These are phyloP conservation scores for Macroglossus sobrinus DNA, from an alignment of 2,113 vertebrate genomes.

Conservation along the genomic window DNA sequence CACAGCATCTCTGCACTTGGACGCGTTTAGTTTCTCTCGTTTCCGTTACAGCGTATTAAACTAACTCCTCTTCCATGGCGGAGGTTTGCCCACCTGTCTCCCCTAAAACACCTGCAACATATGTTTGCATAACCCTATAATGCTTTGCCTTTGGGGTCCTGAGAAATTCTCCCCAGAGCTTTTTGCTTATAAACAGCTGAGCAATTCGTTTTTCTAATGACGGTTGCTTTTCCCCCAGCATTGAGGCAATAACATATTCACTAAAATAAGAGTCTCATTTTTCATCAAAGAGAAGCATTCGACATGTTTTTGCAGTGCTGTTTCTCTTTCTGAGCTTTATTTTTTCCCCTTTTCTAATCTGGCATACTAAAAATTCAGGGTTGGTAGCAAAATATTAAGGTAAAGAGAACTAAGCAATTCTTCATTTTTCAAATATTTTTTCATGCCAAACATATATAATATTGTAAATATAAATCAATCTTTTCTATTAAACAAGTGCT, in stretches of 20 bases:
- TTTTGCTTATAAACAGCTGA: conserved; percentile 86
- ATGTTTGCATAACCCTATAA: conserved; percentile 84
- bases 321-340: conserved; percentile 78
- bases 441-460: neutral
- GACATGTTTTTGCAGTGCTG: conserved; percentile 65
- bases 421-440: conserved; percentile 40
- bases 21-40: conserved; percentile 79
- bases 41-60: conserved; percentile 79
- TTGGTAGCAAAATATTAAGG: conserved; percentile 23
- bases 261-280: conserved; percentile 82
- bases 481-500: conserved; percentile 28
- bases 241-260: conserved; percentile 80
- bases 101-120: conserved; percentile 86
- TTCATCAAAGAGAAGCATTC: conserved; percentile 75
- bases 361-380: conserved; percentile 43
- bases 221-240: conserved; percentile 78
- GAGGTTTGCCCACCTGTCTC: conserved; percentile 85
- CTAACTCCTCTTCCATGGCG: conserved; percentile 75
- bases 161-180: conserved; percentile 83
- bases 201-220: conserved; percentile 86
- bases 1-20: conserved; percentile 74
- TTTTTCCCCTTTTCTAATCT: conserved; percentile 72
- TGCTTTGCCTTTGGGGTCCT: conserved; percentile 82
- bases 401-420: conserved; percentile 51
- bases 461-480: neutral